These are phyloP conservation scores for Brachionus rotundiformis DNA, from an alignment of 1,140 invertebrate genomes.

Conservation along the genomic window DNA sequence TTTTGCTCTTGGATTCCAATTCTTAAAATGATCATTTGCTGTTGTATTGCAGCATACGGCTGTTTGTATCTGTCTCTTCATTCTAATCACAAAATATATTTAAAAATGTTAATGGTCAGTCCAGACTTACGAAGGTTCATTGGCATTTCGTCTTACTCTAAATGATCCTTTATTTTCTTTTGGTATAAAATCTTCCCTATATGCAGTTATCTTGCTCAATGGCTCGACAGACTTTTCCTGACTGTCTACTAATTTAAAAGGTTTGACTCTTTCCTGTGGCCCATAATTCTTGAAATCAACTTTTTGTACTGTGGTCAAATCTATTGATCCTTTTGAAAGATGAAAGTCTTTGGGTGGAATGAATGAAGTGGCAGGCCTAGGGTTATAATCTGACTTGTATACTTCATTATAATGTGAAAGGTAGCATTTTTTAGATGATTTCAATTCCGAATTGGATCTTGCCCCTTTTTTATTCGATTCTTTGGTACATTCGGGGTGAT, in stretches of 20 bases:
- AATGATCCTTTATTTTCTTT: background rate
- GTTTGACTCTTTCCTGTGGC: constrained; percentile 9
- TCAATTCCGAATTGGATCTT: background rate
- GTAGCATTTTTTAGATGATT: constrained; percentile 12
- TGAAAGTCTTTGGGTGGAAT: background rate
- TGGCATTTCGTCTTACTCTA: constrained; percentile 1
- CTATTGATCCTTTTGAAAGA: constrained; percentile 20
- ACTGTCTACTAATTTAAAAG: background rate
- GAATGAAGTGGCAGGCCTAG: background rate
- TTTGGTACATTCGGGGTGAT: background rate
- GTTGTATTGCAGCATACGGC: background rate
- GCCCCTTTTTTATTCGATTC: background rate
- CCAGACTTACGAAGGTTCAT: constrained; percentile 23
- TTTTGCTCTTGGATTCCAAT: background rate
- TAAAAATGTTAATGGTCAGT: background rate
- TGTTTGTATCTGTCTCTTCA: background rate
- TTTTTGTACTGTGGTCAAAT: constrained; percentile 32
- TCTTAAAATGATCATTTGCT: constrained; percentile 12
- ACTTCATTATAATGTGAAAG: constrained; percentile 2
- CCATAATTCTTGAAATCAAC: background rate
- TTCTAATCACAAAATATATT: background rate
- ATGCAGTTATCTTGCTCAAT: background rate
- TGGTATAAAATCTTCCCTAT: background rate
- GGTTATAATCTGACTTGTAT: constrained; percentile 13
- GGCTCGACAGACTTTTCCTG: background rate